These are phyloP conservation scores for Octopus sinensis DNA, from an alignment of 1,140 invertebrate genomes.

Conservation along the genomic window DNA sequence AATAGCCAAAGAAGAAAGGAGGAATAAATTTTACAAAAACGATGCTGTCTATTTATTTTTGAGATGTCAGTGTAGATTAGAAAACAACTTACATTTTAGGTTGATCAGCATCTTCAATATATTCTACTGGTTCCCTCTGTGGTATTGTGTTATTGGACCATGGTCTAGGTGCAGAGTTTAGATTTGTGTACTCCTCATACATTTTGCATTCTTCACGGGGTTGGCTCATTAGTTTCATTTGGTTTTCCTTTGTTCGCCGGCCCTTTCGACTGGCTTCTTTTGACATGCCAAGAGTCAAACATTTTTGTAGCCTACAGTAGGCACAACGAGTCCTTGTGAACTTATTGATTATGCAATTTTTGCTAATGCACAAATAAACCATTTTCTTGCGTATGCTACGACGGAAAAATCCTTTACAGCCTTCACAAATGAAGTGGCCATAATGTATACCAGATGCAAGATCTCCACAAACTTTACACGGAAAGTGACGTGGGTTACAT, in stretches of 20 bases:
- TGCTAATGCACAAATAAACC: slow-evolving; percentile 30
- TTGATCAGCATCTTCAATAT: not conserved
- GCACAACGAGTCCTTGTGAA: slow-evolving; percentile 70
- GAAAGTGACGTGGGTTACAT: slow-evolving; percentile 27
- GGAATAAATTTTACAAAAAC: no score
- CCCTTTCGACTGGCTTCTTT: slow-evolving; percentile 68
- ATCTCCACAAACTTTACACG: slow-evolving; percentile 58
- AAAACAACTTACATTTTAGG: not conserved
- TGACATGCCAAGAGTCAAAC: slow-evolving; percentile 98
- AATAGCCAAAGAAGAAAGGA: no score
- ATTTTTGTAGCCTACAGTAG: slow-evolving; percentile 98
- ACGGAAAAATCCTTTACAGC: slow-evolving; percentile 60
- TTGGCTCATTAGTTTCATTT: not conserved
- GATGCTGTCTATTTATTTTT: not conserved
- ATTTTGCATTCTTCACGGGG: not conserved
- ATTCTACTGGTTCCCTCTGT: not conserved
- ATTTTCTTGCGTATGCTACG: slow-evolving; percentile 34
- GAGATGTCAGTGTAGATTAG: not conserved
- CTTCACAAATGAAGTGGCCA: slow-evolving; percentile 58
- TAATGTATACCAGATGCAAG: slow-evolving; percentile 58
- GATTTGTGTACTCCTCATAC: not conserved
- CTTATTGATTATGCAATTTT: slow-evolving; percentile 93
- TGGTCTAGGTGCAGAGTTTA: not conserved
- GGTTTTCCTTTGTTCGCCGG: not conserved
- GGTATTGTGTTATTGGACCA: not conserved